Percentiles rank a stretch among this genome's conserved stretches.
Evolutionary conservation across 2,797 vertebrate species (phyloP).

Genomic region (Acridotheres tristis): DNA sequence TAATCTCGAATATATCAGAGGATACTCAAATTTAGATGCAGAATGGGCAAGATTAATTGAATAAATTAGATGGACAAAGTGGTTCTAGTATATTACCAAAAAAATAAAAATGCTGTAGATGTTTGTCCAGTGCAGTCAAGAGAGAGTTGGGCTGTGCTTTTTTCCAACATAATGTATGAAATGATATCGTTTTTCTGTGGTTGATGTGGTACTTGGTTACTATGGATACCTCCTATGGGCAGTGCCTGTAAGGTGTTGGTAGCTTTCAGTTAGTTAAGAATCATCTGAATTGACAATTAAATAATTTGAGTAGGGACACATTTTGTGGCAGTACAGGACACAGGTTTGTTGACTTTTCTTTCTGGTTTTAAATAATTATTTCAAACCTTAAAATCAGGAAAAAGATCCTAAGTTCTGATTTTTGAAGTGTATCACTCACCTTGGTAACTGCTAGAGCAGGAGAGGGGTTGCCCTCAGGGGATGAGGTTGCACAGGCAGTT

Average conservation of each 20-base stretch:
- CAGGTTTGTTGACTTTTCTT: fast-evolving
- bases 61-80: neutral
- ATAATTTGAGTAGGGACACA: fast-evolving
- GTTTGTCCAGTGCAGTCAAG: neutral
- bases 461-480: neutral
- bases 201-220: neutral
- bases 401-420: neutral
- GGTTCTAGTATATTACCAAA: neutral
- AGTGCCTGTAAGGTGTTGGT: neutral
- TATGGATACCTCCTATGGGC: neutral
- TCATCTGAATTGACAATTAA: neutral
- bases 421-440: neutral
- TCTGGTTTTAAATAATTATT: neutral
- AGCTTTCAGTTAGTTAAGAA: neutral
- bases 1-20: neutral
- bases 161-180: neutral
- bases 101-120: neutral
- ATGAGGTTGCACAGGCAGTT: neutral
- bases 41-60: neutral
- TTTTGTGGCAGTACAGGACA: neutral
- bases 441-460: neutral
- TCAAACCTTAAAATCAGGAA: neutral
- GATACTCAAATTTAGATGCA: neutral
- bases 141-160: neutral
- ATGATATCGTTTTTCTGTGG: neutral